Conservation (phyloP, 2,888 invertebrate genomes). For the Drosophila emarginata region DNA sequence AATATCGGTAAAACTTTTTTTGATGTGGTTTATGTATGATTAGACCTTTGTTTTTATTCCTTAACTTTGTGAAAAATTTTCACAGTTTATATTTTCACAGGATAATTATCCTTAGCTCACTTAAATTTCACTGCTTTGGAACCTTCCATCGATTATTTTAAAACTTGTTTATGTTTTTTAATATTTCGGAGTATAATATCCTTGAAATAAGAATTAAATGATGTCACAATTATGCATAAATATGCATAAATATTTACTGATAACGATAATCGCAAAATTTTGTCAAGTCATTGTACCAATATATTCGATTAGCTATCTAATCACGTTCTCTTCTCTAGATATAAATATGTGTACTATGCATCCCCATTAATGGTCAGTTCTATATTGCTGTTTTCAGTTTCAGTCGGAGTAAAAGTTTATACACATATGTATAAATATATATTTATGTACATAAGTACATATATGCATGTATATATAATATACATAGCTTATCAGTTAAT, state of each 20-base stretch:
- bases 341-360: not conserved
- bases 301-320: not conserved
- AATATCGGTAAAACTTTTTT: not conserved
- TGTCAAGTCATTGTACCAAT: not conserved
- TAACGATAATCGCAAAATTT: not conserved
- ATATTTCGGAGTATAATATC: not conserved
- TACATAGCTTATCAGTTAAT: slow-evolving; percentile 25
- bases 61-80: too few species aligned
- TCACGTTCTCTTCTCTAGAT: not conserved
- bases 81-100: too few species aligned
- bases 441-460: not conserved
- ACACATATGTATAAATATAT: not conserved
- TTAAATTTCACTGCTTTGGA: too few species aligned
- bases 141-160: too few species aligned
- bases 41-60: too few species aligned
- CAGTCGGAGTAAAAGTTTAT: not conserved
- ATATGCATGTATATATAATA: not conserved
- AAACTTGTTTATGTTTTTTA: too few species aligned
- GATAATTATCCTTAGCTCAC: too few species aligned
- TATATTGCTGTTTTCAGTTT: not conserved
- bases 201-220: not conserved
- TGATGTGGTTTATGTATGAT: too few species aligned
- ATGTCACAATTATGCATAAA: not conserved
- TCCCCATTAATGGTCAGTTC: not conserved
- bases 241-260: not conserved